Evolutionary conservation across 2,888 invertebrate genomes (phyloP).

Genomic region (Apamea crenata): DNA sequence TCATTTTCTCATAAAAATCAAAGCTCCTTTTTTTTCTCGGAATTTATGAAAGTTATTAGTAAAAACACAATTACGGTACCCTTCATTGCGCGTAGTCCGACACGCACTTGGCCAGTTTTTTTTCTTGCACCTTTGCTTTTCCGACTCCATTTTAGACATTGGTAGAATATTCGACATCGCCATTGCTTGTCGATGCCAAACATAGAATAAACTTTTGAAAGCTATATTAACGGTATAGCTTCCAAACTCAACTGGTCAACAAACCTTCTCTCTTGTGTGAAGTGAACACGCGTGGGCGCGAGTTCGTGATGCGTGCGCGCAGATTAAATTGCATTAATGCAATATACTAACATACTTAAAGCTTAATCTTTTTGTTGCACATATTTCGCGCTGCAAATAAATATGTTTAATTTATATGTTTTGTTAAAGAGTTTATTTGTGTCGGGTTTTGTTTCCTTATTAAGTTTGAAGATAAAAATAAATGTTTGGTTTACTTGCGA

Average conservation of each 20-base stretch:
- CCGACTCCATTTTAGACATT: not conserved
- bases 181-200: too few relatives aligned
- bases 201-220: not conserved
- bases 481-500: not conserved
- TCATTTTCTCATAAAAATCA: too few relatives aligned
- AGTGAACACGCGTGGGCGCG: constrained; percentile 84
- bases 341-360: constrained; percentile 80
- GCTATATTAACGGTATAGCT: constrained; percentile 21
- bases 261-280: constrained; percentile 73
- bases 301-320: constrained; percentile 87
- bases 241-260: constrained; percentile 55
- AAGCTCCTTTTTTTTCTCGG: too few relatives aligned
- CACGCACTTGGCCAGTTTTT: too few relatives aligned
- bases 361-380: constrained; percentile 71
- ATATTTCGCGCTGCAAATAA: constrained; percentile 63
- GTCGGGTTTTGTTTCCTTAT: constrained; percentile 19
- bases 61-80: too few relatives aligned
- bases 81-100: too few relatives aligned
- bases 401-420: constrained; percentile 60
- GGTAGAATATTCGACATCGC: not conserved
- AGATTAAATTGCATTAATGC: constrained; percentile 89
- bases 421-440: constrained; percentile 34
- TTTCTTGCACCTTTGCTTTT: too few relatives aligned
- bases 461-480: not conserved
- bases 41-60: too few relatives aligned